Percentiles rank a stretch among this genome's conserved stretches.
Evolutionary conservation across 2,797 vertebrate species (phyloP).

Genomic region (Synaphobranchus kaupii): DNA sequence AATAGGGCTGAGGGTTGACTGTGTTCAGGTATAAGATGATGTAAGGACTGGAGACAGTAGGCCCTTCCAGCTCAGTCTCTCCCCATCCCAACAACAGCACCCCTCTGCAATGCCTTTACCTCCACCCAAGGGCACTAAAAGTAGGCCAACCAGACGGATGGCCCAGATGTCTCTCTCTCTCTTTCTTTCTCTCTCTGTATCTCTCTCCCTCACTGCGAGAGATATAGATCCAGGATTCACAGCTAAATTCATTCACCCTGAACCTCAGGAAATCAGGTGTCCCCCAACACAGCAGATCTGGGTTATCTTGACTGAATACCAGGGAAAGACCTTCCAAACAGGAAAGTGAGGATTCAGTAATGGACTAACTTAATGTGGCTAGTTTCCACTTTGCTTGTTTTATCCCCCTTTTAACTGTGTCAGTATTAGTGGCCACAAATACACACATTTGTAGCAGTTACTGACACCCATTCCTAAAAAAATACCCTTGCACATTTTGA

Average conservation of each 20-base stretch:
- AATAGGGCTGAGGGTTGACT: background rate
- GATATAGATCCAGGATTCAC: background rate
- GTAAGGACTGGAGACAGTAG: conserved; percentile 13
- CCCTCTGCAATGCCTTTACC: conserved; percentile 51
- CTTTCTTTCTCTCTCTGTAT: background rate
- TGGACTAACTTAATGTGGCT: background rate
- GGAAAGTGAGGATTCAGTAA: background rate
- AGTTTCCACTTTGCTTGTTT: background rate
- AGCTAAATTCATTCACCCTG: background rate
- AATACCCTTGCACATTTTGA: background rate
- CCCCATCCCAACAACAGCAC: background rate
- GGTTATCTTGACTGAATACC: conserved; percentile 20
- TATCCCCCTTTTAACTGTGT: background rate
- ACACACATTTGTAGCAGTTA: background rate
- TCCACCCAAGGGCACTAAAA: conserved; percentile 53
- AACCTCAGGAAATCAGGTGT: background rate
- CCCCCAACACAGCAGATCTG: background rate
- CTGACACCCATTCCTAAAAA: background rate
- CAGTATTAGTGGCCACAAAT: background rate
- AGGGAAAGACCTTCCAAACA: background rate
- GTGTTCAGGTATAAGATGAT: conserved; percentile 17
- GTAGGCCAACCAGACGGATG: conserved; percentile 57
- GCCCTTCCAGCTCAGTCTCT: conserved; percentile 34
- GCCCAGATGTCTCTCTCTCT: conserved; percentile 46
- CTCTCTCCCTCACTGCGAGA: background rate